Base-by-base conservation (phyloP, 2,888 invertebrate genomes). In the Baronia brevicornis region DNA sequence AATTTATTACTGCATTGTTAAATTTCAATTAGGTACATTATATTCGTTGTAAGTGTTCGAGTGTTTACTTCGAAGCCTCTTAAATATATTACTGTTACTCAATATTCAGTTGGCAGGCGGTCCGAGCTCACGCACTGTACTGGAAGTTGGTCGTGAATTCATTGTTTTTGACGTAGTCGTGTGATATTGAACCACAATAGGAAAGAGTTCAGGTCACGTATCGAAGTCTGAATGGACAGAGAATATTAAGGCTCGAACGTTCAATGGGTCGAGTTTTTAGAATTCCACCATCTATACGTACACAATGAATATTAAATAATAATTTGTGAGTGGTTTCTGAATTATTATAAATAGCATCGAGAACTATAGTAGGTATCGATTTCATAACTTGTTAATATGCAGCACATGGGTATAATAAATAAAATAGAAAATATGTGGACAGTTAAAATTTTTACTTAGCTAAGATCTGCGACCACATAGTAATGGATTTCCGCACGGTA, bases 171-270 rank as follows among this genome's bases (percentile, higher is more conserved):
- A 72, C 65, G 62, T 62, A 60, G 62, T 60, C 65, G 70, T 69
- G 70, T 73, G 72, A 73, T 77, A 79, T 75, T 71, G 69, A 68
- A 73, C 73, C 63, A 72, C 69, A 69, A 65, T 74, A 75, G 67
- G 60, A 73, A 79, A 75, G 72, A 71, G 74, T 75, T 73, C 71
- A 70, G 67, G 68, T 77, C 82, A 82, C 82, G 80, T 80, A 49
- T 61, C 67, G 49, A 52, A 58, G 54, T 59, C 44, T 53, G 62
- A 54, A 74, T 73, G 68, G 39, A 34, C 41, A 40, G 47, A 45
- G 80, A 82, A 80, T 82, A 77, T 60, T 72, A 74, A 78, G 56
- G 51, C 59, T 54, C 53, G 50, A 61, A 60, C 60, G 66, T 71
- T 69, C 60, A 66, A 70, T 66, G 66, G 62, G 53, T 59, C 53